A percentile compares a stretch with the other conserved stretches of the same genome.
Evolutionary conservation across 1,140 invertebrate species (phyloP).

Genomic region (Drosophila takahashii): DNA sequence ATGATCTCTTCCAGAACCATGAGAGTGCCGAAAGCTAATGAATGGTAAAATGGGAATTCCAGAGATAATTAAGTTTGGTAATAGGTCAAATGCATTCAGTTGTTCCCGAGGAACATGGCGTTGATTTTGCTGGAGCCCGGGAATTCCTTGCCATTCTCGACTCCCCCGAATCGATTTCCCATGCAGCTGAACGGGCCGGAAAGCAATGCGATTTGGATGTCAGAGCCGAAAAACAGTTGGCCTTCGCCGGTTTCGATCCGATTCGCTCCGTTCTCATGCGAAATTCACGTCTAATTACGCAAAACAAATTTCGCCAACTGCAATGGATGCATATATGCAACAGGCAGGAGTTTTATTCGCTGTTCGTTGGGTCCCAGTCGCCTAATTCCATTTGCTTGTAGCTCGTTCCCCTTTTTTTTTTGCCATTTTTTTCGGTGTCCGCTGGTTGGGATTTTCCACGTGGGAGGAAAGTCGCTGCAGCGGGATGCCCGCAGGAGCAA

Average conservation of each 20-base stretch:
- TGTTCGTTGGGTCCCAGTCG: conserved; percentile 9
- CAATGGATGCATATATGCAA: conserved; percentile 13
- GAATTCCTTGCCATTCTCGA: neutral
- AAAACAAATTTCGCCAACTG: conserved; percentile 59
- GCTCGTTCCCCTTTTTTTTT: neutral
- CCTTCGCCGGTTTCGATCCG: too few species aligned
- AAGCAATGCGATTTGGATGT: neutral
- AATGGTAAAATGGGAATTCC: neutral
- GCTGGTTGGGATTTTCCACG: conserved; percentile 6
- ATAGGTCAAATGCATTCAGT: neutral
- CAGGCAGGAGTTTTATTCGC: neutral
- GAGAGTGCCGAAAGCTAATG: too few species aligned
- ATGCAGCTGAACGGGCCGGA: neutral
- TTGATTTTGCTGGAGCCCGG: neutral
- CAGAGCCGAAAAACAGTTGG: neutral
- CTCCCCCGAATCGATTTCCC: neutral
- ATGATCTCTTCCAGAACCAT: too few species aligned
- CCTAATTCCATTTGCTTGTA: conserved; percentile 65
- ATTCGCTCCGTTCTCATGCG: neutral
- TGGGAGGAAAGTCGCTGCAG: conserved; percentile 3
- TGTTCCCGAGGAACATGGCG: neutral
- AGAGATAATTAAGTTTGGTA: neutral
- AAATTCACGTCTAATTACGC: conserved; percentile 63
- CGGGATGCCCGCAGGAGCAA: conserved; percentile 19
- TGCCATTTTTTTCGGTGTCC: neutral